These are phyloP conservation scores for Abramis brama DNA, from an alignment of 2,113 vertebrate species.

Conservation along the genomic window DNA sequence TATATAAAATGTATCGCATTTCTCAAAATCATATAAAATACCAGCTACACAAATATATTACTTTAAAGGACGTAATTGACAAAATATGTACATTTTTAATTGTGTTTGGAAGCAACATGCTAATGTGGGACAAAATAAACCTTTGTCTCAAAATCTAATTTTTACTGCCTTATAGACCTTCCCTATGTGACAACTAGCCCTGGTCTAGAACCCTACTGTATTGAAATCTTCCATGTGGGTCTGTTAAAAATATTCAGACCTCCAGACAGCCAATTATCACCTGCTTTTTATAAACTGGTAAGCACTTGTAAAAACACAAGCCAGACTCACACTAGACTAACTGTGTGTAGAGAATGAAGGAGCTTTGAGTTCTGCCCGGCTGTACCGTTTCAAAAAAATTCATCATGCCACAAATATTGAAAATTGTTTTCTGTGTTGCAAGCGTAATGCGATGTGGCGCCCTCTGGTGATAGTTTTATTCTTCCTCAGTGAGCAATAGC, in stretches of 20 bases:
- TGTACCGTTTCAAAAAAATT: not conserved
- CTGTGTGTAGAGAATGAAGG: not conserved
- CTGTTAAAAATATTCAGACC: not conserved
- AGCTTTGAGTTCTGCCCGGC: not conserved
- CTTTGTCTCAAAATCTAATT: not conserved
- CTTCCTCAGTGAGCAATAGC: not conserved
- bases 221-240: not conserved
- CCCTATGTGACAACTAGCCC: not conserved
- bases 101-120: not conserved
- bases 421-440: not conserved
- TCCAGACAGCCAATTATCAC: constrained; percentile 56
- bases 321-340: not conserved
- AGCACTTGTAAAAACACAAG: not conserved
- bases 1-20: not conserved
- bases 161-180: not conserved
- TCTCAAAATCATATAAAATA: not conserved
- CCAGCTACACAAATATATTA: not conserved
- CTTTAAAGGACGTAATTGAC: not conserved
- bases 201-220: not conserved
- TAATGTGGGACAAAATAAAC: not conserved
- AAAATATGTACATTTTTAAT: not conserved
- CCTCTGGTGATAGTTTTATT: constrained; percentile 29
- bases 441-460: not conserved
- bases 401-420: not conserved
- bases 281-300: constrained; percentile 44